Evolutionary conservation across 1,140 invertebrate genomes (phyloP).

Genomic region (Cherax destructor): DNA sequence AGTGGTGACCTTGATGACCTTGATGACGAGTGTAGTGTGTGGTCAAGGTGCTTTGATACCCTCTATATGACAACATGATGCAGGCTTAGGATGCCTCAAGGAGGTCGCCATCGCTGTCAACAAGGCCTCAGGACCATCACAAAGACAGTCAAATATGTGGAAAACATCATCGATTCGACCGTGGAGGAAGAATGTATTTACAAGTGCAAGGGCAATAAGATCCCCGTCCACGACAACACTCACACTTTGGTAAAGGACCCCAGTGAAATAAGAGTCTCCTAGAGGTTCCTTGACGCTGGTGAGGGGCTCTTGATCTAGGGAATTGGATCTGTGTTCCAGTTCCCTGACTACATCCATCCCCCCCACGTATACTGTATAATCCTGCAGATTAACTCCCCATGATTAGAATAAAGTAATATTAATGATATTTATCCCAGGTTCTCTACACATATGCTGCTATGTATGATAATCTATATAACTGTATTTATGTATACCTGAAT

Average conservation of each 20-base stretch:
- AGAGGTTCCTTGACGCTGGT: no score
- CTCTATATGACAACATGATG: constrained; percentile 51
- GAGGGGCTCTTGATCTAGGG: no score
- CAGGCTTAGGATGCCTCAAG: constrained; percentile 34
- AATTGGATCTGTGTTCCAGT: no score
- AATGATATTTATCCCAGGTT: no score
- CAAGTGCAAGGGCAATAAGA: constrained; percentile 82
- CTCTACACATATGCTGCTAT: no score
- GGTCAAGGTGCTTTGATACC: constrained; percentile 48
- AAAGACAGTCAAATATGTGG: constrained; percentile 84
- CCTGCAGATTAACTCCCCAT: no score
- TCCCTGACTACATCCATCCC: no score
- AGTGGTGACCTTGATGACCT: no score
- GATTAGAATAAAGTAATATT: constrained; percentile 52
- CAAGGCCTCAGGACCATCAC: constrained; percentile 84
- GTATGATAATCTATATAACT: no score
- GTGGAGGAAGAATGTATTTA: constrained; percentile 88
- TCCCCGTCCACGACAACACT: constrained; percentile 80
- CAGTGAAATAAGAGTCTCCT: no score
- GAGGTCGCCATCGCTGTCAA: constrained; percentile 76
- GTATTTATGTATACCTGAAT: no score
- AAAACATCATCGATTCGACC: constrained; percentile 88
- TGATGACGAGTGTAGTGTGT: background rate
- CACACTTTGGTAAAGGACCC: constrained; percentile 76
- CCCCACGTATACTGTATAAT: no score